phyloP scores from a whole-genome alignment of 2,888 invertebrate genomes.

The Stenurella melanura region DNA sequence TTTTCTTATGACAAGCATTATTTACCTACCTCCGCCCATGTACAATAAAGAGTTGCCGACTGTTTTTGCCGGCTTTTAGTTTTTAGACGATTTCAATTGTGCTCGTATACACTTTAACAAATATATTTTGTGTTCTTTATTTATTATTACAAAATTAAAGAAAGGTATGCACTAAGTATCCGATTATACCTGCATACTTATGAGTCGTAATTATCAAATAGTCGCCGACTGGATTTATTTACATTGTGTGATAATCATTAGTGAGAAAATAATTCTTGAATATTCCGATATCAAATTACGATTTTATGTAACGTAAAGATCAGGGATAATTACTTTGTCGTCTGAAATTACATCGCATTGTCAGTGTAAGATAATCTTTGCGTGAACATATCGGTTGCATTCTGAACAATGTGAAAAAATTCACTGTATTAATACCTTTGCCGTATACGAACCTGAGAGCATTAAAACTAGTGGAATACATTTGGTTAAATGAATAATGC shows the following conservation, averaged over 20 bases:
- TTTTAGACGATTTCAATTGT: too few species aligned
- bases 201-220: background rate
- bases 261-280: constrained; percentile 3
- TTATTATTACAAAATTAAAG: too few species aligned
- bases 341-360: constrained; percentile 21
- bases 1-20: too few species aligned
- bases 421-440: background rate
- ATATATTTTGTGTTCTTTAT: too few species aligned
- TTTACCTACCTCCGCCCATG: too few species aligned
- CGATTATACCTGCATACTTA: too few species aligned
- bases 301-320: constrained; percentile 8
- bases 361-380: constrained; percentile 9
- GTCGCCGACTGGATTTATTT: background rate
- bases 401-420: constrained; percentile 5
- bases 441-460: background rate
- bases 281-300: constrained; percentile 9
- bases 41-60: too few species aligned
- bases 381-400: constrained; percentile 19
- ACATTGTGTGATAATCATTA: background rate
- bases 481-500: background rate
- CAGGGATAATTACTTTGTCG: constrained; percentile 15
- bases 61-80: too few species aligned
- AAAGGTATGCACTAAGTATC: too few species aligned
- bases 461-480: background rate
- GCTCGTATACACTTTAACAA: too few species aligned